Evolutionary conservation across 2,797 vertebrate species (phyloP).

Genomic region (Acipenser transmontanus): DNA sequence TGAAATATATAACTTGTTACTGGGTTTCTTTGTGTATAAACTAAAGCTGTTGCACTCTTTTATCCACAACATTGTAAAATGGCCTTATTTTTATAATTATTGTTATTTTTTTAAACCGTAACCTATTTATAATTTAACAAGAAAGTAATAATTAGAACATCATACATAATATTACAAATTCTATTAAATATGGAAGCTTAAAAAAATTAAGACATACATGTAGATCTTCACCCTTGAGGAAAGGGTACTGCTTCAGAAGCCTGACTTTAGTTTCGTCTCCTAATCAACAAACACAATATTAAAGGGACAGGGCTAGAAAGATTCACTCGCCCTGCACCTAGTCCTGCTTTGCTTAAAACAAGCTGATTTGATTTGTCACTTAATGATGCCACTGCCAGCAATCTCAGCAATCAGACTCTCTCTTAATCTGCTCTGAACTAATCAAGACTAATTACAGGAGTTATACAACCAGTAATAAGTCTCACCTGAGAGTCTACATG

Average conservation of each 20-base stretch:
- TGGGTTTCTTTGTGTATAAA: conserved; percentile 70
- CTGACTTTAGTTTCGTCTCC: conserved; percentile 1
- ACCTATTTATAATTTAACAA: conserved; percentile 81
- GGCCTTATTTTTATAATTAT: conserved; percentile 65
- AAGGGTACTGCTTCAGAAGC: conserved; percentile 53
- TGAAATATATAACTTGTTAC: conserved; percentile 84
- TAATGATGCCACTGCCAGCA: no score
- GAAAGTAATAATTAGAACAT: conserved; percentile 82
- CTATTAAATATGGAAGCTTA: conserved; percentile 96
- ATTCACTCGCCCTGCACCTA: no score
- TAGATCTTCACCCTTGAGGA: conserved; percentile 66
- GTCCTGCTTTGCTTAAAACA: no score
- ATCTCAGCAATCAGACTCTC: no score
- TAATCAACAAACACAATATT: no score
- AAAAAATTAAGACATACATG: conserved; percentile 79
- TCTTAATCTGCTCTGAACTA: no score
- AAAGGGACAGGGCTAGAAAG: no score
- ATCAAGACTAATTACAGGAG: no score
- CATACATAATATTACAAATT: conserved; percentile 93
- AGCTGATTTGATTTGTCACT: no score
- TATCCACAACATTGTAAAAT: conserved; percentile 54
- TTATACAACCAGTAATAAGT: no score
- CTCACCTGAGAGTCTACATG: no score
- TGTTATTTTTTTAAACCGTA: conserved; percentile 73
- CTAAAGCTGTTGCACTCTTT: conserved; percentile 85